Percentiles rank a stretch among this genome's conserved stretches.
phyloP scores from a whole-genome alignment of 2,888 invertebrate genomes.

The Choristoneura rosaceana region DNA sequence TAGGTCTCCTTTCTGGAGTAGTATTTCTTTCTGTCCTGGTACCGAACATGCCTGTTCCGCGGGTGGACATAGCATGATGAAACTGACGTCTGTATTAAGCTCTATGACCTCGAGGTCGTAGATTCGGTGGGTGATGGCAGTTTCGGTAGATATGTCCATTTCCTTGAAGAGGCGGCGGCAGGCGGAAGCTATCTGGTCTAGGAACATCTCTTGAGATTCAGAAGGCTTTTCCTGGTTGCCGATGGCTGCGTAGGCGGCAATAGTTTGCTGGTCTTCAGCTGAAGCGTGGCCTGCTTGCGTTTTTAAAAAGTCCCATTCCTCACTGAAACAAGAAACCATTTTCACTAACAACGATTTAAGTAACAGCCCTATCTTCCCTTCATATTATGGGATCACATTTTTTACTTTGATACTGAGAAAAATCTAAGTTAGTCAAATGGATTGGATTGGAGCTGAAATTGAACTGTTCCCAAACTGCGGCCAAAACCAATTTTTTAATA shows the following conservation, averaged over 20 bases:
- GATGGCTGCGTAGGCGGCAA: slow-evolving; percentile 69
- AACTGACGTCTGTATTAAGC: slow-evolving; percentile 94
- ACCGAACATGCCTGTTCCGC: slow-evolving; percentile 97
- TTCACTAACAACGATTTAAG: not conserved
- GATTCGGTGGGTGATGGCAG: slow-evolving; percentile 90
- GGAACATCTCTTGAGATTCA: slow-evolving; percentile 92
- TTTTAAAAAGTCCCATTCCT: slow-evolving; percentile 97
- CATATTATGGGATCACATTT: too few species aligned
- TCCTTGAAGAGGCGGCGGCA: slow-evolving; percentile 91
- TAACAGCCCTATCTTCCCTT: too few species aligned
- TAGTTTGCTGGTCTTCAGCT: slow-evolving; percentile 62
- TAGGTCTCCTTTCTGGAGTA: slow-evolving; percentile 93
- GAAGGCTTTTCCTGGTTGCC: slow-evolving; percentile 81
- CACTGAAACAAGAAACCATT: slow-evolving; percentile 84
- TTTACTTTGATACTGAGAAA: too few species aligned
- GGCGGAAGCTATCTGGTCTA: slow-evolving; percentile 91
- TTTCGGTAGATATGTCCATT: slow-evolving; percentile 91
- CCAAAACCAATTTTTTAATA: too few species aligned
- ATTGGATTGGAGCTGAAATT: too few species aligned
- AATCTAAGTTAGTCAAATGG: too few species aligned
- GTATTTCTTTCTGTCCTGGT: slow-evolving; percentile 93
- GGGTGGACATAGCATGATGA: slow-evolving; percentile 96
- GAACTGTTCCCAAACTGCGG: too few species aligned
- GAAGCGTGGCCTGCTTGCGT: slow-evolving; percentile 76
- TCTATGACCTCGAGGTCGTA: slow-evolving; percentile 98